These are phyloP conservation scores for Pegoplata infirma DNA, from an alignment of 2,888 invertebrate species.

Conservation along the genomic window DNA sequence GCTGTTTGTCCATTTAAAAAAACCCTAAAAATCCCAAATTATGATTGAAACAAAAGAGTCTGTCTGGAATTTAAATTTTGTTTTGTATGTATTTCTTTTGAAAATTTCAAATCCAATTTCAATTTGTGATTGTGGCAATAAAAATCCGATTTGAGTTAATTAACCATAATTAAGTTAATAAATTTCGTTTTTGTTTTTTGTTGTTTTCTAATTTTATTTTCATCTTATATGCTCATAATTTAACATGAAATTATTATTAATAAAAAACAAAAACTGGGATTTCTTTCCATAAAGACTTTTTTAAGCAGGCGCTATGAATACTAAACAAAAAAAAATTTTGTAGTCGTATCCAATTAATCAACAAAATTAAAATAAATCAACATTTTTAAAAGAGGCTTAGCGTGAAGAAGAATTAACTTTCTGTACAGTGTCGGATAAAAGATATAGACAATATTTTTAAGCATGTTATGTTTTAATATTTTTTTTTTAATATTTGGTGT, in stretches of 20 bases:
- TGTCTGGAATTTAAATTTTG: not conserved
- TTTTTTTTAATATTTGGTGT: too few relatives aligned
- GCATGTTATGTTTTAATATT: too few relatives aligned
- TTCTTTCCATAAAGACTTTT: not conserved
- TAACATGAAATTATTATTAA: slow-evolving; percentile 35
- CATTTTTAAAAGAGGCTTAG: slow-evolving; percentile 29
- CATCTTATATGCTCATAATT: slow-evolving; percentile 31
- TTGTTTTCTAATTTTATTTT: slow-evolving; percentile 7
- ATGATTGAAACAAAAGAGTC: slow-evolving; percentile 29
- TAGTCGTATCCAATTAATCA: slow-evolving; percentile 48
- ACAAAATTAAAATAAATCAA: slow-evolving; percentile 47
- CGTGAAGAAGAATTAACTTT: slow-evolving; percentile 28
- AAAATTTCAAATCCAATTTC: slow-evolving; percentile 42
- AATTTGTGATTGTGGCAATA: slow-evolving; percentile 51
- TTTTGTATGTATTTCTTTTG: not conserved
- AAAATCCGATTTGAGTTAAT: slow-evolving; percentile 53
- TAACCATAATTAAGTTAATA: slow-evolving; percentile 55
- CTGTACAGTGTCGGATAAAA: not conserved
- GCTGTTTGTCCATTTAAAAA: too few relatives aligned
- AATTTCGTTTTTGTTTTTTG: slow-evolving; percentile 24
- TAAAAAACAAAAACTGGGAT: slow-evolving; percentile 7
- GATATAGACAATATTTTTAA: too few relatives aligned
- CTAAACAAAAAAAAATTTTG: not conserved
- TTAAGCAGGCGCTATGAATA: slow-evolving; percentile 1
- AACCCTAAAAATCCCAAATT: slow-evolving; percentile 35